Evolutionary conservation across 2,113 vertebrate species (phyloP).

Genomic region (Emydocephalus ijimae): DNA sequence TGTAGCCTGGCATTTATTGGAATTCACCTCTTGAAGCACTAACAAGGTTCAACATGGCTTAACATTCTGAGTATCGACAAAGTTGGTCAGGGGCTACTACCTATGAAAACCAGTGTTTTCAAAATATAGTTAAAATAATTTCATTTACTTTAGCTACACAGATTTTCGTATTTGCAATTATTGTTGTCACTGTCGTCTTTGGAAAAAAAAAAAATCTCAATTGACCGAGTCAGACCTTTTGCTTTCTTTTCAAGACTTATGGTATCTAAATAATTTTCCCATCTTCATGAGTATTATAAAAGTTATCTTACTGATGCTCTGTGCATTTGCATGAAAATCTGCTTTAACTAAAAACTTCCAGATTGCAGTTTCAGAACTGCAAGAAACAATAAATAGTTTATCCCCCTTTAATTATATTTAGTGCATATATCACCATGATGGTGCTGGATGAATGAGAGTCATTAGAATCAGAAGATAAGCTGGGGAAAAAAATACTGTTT

Average conservation of each 20-base stretch:
- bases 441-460: slow-evolving; percentile 20
- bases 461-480: slow-evolving; percentile 42
- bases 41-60: background rate
- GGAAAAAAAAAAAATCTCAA: background rate
- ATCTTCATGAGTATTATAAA: slow-evolving; percentile 14
- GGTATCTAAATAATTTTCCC: background rate
- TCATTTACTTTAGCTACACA: background rate
- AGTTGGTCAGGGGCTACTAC: background rate
- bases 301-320: slow-evolving; percentile 23
- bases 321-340: slow-evolving; percentile 43
- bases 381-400: slow-evolving; percentile 45
- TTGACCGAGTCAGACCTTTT: background rate
- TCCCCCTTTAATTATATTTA: slow-evolving; percentile 45
- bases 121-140: background rate
- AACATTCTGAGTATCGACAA: background rate
- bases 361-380: slow-evolving; percentile 30
- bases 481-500: slow-evolving; percentile 26
- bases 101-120: background rate
- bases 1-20: background rate
- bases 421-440: slow-evolving; percentile 32
- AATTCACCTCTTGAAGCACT: background rate
- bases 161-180: background rate
- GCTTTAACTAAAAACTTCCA: slow-evolving; percentile 24
- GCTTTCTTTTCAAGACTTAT: background rate
- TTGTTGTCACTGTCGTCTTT: background rate